These are phyloP conservation scores for Drosophila borborema DNA, from an alignment of 2,888 invertebrate genomes.

Conservation along the genomic window DNA sequence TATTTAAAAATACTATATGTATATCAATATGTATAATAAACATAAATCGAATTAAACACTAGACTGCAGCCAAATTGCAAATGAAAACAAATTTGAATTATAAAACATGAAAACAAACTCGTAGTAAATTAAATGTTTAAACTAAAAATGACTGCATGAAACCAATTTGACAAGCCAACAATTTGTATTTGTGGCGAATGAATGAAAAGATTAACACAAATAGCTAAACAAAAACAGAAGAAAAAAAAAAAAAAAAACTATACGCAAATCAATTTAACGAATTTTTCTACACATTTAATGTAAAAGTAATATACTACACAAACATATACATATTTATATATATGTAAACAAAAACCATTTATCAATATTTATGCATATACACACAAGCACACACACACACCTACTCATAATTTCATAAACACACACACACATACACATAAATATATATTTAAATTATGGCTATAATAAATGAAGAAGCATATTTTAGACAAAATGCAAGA, in stretches of 20 bases:
- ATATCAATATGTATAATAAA: slow-evolving; percentile 54
- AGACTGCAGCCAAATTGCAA: slow-evolving; percentile 77
- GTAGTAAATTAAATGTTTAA: slow-evolving; percentile 58
- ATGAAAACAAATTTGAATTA: slow-evolving; percentile 15
- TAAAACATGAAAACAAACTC: slow-evolving; percentile 42
- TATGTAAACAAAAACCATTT: slow-evolving; percentile 45
- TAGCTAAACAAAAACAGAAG: slow-evolving; percentile 14
- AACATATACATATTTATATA: slow-evolving; percentile 3
- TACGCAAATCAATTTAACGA: slow-evolving; percentile 80
- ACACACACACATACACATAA: slow-evolving; percentile 6
- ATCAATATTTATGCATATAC: slow-evolving; percentile 39
- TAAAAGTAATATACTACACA: slow-evolving; percentile 63
- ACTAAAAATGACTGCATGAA: slow-evolving; percentile 56
- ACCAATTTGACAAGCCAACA: slow-evolving; percentile 58
- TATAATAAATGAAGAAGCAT: slow-evolving; percentile 43
- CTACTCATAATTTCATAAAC: slow-evolving; percentile 24
- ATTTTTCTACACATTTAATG: slow-evolving; percentile 80
- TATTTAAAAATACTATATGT: slow-evolving; percentile 48
- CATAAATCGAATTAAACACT: slow-evolving; percentile 66
- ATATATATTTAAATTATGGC: slow-evolving; percentile 43
- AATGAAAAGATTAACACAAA: slow-evolving; percentile 14
- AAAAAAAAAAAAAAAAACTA: slow-evolving; percentile 47
- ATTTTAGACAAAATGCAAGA: slow-evolving; percentile 51
- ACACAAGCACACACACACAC: slow-evolving; percentile 27
- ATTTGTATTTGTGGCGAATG: slow-evolving; percentile 66